Conservation (phyloP, 2,797 vertebrate species). For the Stomatorhinus walkeri region DNA sequence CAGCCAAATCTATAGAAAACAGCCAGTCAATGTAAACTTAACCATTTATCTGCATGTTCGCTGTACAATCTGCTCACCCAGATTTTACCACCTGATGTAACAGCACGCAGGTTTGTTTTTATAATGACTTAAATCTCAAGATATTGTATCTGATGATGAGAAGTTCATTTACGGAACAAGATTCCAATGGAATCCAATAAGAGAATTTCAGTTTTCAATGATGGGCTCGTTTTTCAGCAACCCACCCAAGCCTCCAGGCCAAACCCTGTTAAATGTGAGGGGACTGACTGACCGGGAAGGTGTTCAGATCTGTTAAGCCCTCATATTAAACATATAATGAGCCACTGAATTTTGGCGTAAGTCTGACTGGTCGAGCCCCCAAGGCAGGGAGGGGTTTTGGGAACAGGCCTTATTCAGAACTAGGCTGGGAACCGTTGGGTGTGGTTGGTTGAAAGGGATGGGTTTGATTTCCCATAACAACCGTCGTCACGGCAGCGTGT, state of each 20-base stretch:
- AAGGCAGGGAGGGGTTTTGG: neutral
- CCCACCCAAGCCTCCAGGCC: neutral
- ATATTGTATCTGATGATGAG: neutral
- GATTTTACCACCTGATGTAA: neutral
- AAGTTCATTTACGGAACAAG: neutral
- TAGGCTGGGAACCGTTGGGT: conserved; percentile 1
- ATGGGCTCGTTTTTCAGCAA: neutral
- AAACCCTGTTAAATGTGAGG: neutral
- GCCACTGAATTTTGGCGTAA: neutral
- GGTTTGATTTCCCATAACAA: conserved; percentile 30
- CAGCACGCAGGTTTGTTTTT: neutral
- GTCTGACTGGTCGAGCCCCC: neutral
- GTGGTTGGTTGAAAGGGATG: conserved; percentile 2
- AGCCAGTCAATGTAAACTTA: neutral
- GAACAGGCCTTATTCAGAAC: neutral
- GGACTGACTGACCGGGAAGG: neutral
- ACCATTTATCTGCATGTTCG: neutral
- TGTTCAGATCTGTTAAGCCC: neutral
- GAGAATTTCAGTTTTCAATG: neutral
- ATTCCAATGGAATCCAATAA: neutral
- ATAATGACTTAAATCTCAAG: neutral
- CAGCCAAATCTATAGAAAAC: neutral
- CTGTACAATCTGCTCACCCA: neutral
- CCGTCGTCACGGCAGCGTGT: conserved; percentile 32
- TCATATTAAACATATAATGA: neutral